Evolutionary conservation across 2,888 invertebrate species (phyloP).

Genomic region (Anarsia innoxiella): DNA sequence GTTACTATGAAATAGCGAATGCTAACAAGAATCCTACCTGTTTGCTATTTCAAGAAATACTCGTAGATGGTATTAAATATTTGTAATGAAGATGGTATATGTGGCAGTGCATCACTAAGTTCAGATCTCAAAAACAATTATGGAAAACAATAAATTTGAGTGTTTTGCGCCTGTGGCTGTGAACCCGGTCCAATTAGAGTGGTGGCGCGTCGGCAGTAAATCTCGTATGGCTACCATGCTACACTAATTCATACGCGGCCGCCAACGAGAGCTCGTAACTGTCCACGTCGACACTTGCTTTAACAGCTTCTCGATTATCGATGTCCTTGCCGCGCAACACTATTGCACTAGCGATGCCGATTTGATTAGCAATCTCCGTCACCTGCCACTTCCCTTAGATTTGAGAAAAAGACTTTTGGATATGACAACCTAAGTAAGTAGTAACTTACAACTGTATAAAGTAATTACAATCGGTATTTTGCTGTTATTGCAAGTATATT

Average conservation of each 20-base stretch:
- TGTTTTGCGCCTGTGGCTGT: slow-evolving; percentile 64
- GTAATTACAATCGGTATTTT: no score
- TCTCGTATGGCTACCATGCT: slow-evolving; percentile 67
- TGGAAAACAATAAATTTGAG: slow-evolving; percentile 64
- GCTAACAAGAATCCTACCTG: slow-evolving; percentile 18
- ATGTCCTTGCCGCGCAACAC: slow-evolving; percentile 45
- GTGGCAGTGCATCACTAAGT: slow-evolving; percentile 36
- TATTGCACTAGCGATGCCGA: slow-evolving; percentile 20
- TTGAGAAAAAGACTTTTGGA: no score
- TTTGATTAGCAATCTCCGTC: slow-evolving; percentile 10
- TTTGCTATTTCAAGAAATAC: slow-evolving; percentile 17
- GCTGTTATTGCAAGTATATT: no score
- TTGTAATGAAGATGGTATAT: slow-evolving; percentile 43
- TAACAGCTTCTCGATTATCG: slow-evolving; percentile 57
- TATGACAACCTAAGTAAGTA: no score
- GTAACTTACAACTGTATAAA: no score
- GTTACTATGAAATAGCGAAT: slow-evolving; percentile 17
- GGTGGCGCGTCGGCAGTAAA: slow-evolving; percentile 61
- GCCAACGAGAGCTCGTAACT: slow-evolving; percentile 51
- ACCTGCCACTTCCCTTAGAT: no score
- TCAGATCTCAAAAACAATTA: slow-evolving; percentile 66
- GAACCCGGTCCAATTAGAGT: slow-evolving; percentile 69
- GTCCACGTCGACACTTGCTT: slow-evolving; percentile 54
- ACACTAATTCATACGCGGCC: slow-evolving; percentile 70
- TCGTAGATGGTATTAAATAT: slow-evolving; percentile 23